Conservation (phyloP, 2,113 vertebrate species). For the Uria aalge region DNA sequence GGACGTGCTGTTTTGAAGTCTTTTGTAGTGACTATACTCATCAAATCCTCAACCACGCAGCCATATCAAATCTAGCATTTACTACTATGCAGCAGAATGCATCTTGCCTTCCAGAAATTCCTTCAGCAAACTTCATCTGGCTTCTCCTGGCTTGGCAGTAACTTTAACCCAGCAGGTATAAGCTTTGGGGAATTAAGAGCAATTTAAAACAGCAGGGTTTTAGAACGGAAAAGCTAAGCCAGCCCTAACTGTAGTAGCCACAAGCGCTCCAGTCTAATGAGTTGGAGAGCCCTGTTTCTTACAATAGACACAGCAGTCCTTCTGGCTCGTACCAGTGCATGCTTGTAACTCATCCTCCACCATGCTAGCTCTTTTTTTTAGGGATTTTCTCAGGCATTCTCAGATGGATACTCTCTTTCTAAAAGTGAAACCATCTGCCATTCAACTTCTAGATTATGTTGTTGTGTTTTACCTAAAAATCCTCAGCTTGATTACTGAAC, state of each 20-base stretch:
- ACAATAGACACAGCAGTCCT: background rate
- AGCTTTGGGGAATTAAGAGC: slow-evolving; percentile 1
- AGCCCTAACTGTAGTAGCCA: background rate
- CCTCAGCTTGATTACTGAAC: background rate
- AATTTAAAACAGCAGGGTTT: slow-evolving; percentile 29
- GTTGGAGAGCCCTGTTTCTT: background rate
- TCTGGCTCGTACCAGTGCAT: background rate
- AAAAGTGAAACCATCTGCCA: background rate
- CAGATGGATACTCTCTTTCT: background rate
- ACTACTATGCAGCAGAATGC: background rate
- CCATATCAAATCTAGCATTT: background rate
- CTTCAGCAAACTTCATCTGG: background rate
- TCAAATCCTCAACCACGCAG: background rate
- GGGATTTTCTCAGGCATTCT: background rate
- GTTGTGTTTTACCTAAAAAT: background rate
- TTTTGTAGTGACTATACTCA: background rate
- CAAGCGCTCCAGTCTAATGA: background rate
- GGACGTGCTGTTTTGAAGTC: background rate
- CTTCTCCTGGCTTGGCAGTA: slow-evolving; percentile 15
- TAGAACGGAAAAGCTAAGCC: background rate
- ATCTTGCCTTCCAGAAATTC: slow-evolving; percentile 7
- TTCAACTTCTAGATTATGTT: background rate
- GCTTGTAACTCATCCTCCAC: background rate
- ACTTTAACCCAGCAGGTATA: slow-evolving; percentile 11
- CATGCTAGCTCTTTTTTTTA: background rate